Base-by-base conservation (phyloP, 2,888 invertebrate species). In the Achlya flavicornis region DNA sequence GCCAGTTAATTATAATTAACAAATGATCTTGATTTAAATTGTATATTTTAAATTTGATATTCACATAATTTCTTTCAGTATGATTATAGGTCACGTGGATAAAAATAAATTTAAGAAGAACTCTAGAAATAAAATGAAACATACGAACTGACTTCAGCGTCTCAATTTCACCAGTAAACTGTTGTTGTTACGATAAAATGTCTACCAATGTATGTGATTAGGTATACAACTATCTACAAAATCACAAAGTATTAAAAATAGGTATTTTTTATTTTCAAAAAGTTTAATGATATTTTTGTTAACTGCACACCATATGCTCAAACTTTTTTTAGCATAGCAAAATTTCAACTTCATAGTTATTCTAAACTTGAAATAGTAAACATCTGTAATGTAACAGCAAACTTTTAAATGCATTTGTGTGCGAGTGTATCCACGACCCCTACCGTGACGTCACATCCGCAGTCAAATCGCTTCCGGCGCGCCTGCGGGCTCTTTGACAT, bases 391-490 rank as follows among this genome's bases (percentile, higher is more conserved):
- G 53, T 53, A 53, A 53, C 16, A 53, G 19, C 48, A 48, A 48
- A 48, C 8, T 48, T n/a, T 53, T 53, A 3, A 19, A 19, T 53
- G 53, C 53, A 53, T 53, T 19, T 53, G 64, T 72, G 74, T 61
- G 64, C 53, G 53, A 53, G 61, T 65, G 64, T 61, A 70, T 66
- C 77, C 75, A 79, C 75, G 84, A 81, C 84, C 87, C 82, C 81
- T 80, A 74, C 77, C 76, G 81, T 88, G 87, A 88, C 88, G 85
- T 88, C 87, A 90, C 85, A 87, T 92, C 92, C 92, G 91, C 84
- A 84, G 88, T 85, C 87, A 84, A 90, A 92, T 88, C 88, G 83
- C 80, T 91, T 92, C 93, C 93, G 91, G 85, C 85, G 84, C 89
- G 83, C 88, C 89, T 83, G 87, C 85, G 84, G 85, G 81, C 81